Percentiles rank a stretch among this genome's conserved stretches.
Evolutionary conservation across 2,113 vertebrate genomes (phyloP).

Genomic region (Pseudopipra pipra): DNA sequence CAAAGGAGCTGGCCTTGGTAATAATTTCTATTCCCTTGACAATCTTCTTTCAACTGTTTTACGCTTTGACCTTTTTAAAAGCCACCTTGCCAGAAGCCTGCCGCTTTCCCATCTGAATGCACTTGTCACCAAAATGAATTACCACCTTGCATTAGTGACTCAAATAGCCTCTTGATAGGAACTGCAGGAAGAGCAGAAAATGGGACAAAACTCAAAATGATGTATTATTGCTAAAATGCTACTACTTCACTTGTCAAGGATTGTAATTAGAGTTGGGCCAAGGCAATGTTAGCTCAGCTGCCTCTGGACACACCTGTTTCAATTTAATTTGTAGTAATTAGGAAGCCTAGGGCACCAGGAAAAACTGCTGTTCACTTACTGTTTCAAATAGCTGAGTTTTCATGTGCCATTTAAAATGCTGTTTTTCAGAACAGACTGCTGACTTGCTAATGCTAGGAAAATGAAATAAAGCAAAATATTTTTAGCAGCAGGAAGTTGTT

Average conservation of each 20-base stretch:
- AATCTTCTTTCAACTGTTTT: background rate
- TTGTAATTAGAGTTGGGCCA: constrained; percentile 3
- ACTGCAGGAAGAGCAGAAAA: background rate
- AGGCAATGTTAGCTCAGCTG: constrained; percentile 62
- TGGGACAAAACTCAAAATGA: background rate
- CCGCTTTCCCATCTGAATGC: background rate
- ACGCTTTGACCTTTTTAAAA: background rate
- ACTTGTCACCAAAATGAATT: background rate
- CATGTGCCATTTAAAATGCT: constrained; percentile 58
- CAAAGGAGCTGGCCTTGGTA: background rate
- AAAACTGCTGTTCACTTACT: constrained; percentile 16
- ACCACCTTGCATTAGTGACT: background rate
- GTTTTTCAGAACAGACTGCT: constrained; percentile 63
- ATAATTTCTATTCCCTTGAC: background rate
- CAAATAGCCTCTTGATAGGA: background rate
- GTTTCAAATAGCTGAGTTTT: constrained; percentile 49
- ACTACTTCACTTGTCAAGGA: background rate
- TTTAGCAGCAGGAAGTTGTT: constrained; percentile 70
- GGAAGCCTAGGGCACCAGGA: constrained; percentile 5
- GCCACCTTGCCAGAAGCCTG: background rate
- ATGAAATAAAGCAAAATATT: constrained; percentile 67
- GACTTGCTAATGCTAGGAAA: constrained; percentile 64
- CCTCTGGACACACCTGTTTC: constrained; percentile 48
- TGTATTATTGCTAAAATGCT: background rate
- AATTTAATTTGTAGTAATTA: constrained; percentile 59